Evolutionary conservation across 2,888 invertebrate genomes (phyloP), one percentile per base, ranked within the genome.

Genomic region (Macroteleia sp.): DNA sequence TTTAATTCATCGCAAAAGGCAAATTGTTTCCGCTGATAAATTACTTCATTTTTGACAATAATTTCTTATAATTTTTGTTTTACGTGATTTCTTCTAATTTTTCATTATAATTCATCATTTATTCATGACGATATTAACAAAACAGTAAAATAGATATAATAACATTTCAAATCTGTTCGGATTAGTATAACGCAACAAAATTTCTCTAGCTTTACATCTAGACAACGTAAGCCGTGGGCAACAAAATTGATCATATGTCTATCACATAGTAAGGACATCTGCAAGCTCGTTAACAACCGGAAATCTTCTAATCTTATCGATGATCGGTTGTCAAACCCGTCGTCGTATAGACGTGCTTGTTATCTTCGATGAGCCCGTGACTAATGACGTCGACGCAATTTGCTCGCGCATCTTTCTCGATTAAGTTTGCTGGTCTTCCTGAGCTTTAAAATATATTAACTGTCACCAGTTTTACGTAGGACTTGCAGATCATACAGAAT

Each of bases 231-330:
- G 54, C 36, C 46, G 54, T 73, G 41, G 62, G 62, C 61, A 56
- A 46, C 41, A 48, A 64, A 73, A 73, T 56, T 44, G 41, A 42
- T 56, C 57, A 50, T 30, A 64, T 57, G 57, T 73, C 73, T 64
- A 64, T 57, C 73, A 62, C 16, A 6, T 8, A 10, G 20, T 16
- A 48, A 64, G 39, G 74, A 61, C 66, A 74, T 54, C 66, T 59
- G 59, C 46, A 59, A 59, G 61, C 77, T 82, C 78, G 79, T 82
- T 82, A 82, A 77, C 71, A 61, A 61, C 76, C 77, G 80, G 80
- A 82, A 81, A 83, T 80, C 78, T 82, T 70, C 64, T 54, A 70
- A 81, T 80, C 82, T 81, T 79, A 80, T 82, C 79, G 80, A 81
- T 76, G 77, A 82, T 82, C 78, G 67, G 54, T 30, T 74, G 66